Conservation (phyloP, 64 coral and sea anemone species). For the Exaiptasia diaphana region DNA sequence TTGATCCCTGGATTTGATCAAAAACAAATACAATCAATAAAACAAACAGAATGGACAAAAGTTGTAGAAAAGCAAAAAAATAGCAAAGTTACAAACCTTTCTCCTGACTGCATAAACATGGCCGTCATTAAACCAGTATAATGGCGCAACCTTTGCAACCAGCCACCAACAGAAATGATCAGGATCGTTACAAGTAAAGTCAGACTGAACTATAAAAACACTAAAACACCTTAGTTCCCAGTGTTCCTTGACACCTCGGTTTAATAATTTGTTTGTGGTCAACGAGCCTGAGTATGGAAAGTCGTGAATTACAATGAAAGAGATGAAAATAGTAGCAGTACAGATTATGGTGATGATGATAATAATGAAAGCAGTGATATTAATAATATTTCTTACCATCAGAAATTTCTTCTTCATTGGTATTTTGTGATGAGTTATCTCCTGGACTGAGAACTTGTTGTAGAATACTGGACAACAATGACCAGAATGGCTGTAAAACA, state of each 20-base stretch:
- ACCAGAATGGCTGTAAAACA: constrained; percentile 49
- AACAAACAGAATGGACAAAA: not conserved
- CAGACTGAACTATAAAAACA: constrained; percentile 33
- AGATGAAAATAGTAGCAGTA: too few species aligned
- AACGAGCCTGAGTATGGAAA: too few species aligned
- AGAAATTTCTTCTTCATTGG: not conserved
- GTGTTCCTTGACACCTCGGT: too few species aligned
- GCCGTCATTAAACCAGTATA: constrained; percentile 84
- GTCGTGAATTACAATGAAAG: too few species aligned
- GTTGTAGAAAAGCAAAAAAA: not conserved
- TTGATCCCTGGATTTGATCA: constrained; percentile 30
- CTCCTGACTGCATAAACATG: constrained; percentile 43
- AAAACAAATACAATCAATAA: not conserved
- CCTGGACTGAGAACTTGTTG: constrained; percentile 36
- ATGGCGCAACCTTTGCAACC: constrained; percentile 59
- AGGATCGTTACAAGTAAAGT: constrained; percentile 58
- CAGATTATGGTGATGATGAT: too few species aligned
- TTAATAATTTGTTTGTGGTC: too few species aligned
- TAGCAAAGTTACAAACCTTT: constrained; percentile 40
- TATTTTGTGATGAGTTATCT: not conserved
- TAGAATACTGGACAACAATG: constrained; percentile 37
- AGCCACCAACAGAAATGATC: constrained; percentile 91
- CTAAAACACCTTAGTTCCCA: too few species aligned
- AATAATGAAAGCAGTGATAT: too few species aligned
- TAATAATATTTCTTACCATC: too few species aligned